Evolutionary conservation across 2,797 vertebrate species (phyloP).

Genomic region (Pelochelys cantorii): DNA sequence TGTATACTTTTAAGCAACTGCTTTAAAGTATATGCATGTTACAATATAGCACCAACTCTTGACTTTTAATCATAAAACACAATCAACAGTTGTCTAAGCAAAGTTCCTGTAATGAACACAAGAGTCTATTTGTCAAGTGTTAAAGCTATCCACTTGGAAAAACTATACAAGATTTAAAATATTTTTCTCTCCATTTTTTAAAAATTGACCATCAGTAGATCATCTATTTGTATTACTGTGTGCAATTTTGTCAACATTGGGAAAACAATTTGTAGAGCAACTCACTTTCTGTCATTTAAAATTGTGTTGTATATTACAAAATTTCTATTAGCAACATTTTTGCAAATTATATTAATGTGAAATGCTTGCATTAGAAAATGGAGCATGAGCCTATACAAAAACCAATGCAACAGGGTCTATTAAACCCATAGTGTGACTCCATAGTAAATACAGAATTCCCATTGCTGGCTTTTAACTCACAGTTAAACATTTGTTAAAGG

Average conservation of each 20-base stretch:
- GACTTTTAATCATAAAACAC: neutral
- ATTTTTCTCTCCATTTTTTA: neutral
- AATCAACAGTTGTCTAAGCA: neutral
- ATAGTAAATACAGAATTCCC: neutral
- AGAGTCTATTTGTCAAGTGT: neutral
- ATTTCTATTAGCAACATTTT: constrained; percentile 3
- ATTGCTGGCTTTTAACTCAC: neutral
- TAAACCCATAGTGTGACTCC: neutral
- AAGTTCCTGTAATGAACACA: neutral
- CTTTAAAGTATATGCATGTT: no score
- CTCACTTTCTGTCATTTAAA: constrained; percentile 4
- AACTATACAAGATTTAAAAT: neutral
- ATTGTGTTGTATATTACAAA: neutral
- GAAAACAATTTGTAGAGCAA: neutral
- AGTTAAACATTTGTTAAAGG: neutral
- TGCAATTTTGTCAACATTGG: neutral
- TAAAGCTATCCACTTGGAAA: fast-evolving
- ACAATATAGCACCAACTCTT: neutral
- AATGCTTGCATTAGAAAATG: neutral
- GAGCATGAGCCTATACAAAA: neutral
- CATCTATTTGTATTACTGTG: neutral
- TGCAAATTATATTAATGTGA: neutral
- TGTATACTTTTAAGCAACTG: neutral
- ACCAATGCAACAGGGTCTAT: neutral
- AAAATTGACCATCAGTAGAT: neutral